Conservation (phyloP, 53 echinoderm and acorn worm genomes). For the Echinarachnius parma region DNA sequence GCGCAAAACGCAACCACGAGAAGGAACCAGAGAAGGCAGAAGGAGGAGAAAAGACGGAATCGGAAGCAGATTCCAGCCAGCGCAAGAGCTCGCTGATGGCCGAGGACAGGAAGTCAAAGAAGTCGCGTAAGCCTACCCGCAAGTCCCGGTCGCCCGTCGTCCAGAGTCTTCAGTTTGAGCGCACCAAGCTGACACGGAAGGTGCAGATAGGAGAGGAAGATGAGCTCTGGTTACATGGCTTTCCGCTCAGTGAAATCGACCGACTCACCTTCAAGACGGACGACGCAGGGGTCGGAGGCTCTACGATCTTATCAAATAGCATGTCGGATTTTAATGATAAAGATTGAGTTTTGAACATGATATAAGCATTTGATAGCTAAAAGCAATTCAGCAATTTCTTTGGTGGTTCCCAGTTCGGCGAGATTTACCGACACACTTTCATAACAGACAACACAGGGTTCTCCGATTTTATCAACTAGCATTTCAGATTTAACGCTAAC, state of each 20-base stretch:
- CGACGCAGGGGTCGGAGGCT: conserved; percentile 33
- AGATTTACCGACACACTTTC: too few relatives aligned
- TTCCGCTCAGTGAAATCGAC: conserved; percentile 84
- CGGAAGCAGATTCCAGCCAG: not conserved
- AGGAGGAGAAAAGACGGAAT: not conserved
- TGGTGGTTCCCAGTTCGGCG: too few relatives aligned
- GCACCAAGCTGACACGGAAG: conserved; percentile 57
- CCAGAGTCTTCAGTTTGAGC: conserved; percentile 51
- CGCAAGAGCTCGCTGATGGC: not conserved
- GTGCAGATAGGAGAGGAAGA: conserved; percentile 57
- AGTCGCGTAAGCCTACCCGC: not conserved
- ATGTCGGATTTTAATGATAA: not conserved
- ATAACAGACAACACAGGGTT: too few relatives aligned
- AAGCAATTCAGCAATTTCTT: too few relatives aligned
- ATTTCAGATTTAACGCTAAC: too few relatives aligned
- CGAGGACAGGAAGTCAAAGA: not conserved
- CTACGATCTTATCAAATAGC: not conserved
- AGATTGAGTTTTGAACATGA: too few relatives aligned
- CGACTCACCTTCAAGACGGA: conserved; percentile 62
- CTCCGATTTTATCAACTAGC: too few relatives aligned
- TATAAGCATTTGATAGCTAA: too few relatives aligned
- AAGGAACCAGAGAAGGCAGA: not conserved
- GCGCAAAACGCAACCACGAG: not conserved
- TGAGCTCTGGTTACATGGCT: conserved; percentile 79
- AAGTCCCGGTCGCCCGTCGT: conserved; percentile 30